Evolutionary conservation across 2,797 vertebrate species (phyloP).

Genomic region (Eulemur mongoz): DNA sequence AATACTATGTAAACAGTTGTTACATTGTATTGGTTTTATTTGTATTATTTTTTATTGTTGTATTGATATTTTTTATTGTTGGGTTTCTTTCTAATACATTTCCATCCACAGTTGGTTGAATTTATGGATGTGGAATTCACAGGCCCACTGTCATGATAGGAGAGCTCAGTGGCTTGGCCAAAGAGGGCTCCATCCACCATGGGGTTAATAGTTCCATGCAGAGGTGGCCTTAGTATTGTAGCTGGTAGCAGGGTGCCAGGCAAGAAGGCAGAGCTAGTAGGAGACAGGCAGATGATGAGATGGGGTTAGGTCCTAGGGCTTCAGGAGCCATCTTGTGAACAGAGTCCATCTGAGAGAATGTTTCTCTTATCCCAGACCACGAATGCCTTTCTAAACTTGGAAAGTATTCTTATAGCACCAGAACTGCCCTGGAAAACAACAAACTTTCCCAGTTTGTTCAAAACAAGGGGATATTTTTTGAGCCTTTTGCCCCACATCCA

Average conservation of each 20-base stretch:
- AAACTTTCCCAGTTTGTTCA: background rate
- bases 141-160: background rate
- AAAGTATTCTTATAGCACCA: background rate
- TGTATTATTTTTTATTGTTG: background rate
- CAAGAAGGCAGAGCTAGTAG: background rate
- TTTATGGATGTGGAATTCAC: background rate
- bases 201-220: background rate
- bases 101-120: background rate
- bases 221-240: background rate
- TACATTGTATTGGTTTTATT: background rate
- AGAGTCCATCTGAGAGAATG: background rate
- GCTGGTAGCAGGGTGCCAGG: background rate
- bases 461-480: background rate
- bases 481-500: background rate
- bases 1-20: background rate
- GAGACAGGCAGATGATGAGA: background rate
- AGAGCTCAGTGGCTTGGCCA: background rate
- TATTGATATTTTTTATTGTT: background rate
- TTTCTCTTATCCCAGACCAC: background rate
- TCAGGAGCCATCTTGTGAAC: background rate
- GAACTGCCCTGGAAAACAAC: background rate
- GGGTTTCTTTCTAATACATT: background rate
- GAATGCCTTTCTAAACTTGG: background rate
- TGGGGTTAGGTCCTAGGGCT: background rate
- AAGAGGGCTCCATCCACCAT: background rate